Evolutionary conservation across 2,797 vertebrate genomes (phyloP).

Genomic region (Thalassophryne amazonica): DNA sequence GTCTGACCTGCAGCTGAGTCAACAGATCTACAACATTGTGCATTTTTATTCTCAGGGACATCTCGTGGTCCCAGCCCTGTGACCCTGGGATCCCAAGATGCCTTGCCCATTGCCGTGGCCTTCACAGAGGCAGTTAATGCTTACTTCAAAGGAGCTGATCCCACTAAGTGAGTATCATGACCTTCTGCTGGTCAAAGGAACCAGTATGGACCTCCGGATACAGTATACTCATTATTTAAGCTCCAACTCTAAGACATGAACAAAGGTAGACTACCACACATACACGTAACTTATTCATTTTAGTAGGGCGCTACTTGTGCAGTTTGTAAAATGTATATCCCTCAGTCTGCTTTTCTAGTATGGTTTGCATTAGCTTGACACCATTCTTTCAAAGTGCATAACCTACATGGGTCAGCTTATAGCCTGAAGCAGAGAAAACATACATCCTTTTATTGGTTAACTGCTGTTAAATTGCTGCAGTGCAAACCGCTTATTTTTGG

Average conservation of each 20-base stretch:
- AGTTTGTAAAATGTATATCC: conserved; percentile 4
- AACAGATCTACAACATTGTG: conserved; percentile 21
- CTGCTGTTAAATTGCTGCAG: conserved; percentile 74
- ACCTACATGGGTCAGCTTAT: conserved; percentile 69
- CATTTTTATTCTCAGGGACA: conserved; percentile 79
- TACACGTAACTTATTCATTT: not conserved
- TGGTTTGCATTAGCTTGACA: conserved; percentile 64
- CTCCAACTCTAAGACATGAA: conserved; percentile 15
- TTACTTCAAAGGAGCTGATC: conserved; percentile 99
- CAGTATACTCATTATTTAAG: conserved; percentile 40
- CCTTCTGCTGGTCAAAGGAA: conserved; percentile 44
- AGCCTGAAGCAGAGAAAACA: conserved; percentile 71
- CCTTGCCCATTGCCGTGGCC: conserved; percentile 94
- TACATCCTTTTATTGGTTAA: conserved; percentile 76
- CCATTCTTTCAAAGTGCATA: conserved; percentile 76
- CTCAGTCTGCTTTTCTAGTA: conserved; percentile 43
- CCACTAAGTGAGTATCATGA: conserved; percentile 88
- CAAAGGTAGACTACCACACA: not conserved
- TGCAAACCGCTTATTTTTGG: conserved; percentile 71
- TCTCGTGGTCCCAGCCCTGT: conserved; percentile 97
- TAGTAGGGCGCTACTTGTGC: not conserved
- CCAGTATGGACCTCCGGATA: conserved; percentile 14
- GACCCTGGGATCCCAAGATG: conserved; percentile 93
- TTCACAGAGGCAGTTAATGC: conserved; percentile 98
- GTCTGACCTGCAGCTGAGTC: conserved; percentile 30